Evolutionary conservation across 2,797 vertebrate species (phyloP), one percentile per base, ranked within the genome.

Genomic region (Malurus leucopterus): DNA sequence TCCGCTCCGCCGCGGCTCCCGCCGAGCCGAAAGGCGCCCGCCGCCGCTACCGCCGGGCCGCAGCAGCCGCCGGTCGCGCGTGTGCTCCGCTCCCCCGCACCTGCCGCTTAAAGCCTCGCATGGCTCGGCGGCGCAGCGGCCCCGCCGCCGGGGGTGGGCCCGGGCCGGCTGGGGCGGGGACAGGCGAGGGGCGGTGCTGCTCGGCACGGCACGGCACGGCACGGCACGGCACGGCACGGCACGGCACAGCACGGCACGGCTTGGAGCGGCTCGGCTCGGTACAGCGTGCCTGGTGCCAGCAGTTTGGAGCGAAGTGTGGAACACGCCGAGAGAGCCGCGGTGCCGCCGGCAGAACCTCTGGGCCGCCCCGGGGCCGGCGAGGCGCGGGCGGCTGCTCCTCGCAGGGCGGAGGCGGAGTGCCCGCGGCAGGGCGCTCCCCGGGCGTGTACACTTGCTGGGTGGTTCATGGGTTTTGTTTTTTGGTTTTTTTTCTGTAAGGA

Each of bases 41-140:
- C 85, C 67, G 77, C 32, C 55, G 90, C 83, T 88, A 9, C 81
- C 80, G 81, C 82, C 92, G 44, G 75, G 74, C 77, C 64, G 71
- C 84, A 32, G 57, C 53, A 59, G 63, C 82, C 83, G 40, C 84
- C 44, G 64, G 30, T 76, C 19, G 7, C 29, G 43, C 88, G 44
- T 69, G 7, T 26, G 78, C 67, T 30, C 15, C 9, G 17, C 36
- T 84, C 69, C 74, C 67, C 92, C 59, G 87, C 95, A 92, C 95
- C 94, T 93, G 92, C 94, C 73, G 82, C 76, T 89, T 67, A 89
- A 89, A 80, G 51, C 72, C 86, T 72, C 77, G 54, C 91, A 88
- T 89, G 49, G 87, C 88, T 70, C 80, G 22, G 41, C 83, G n/a
- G 63, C 89, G 68, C 79, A 46, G 68, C 88, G 20, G 90, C 91